These are phyloP conservation scores for Crepidodera aurea DNA, from an alignment of 2,888 invertebrate species.

Conservation along the genomic window DNA sequence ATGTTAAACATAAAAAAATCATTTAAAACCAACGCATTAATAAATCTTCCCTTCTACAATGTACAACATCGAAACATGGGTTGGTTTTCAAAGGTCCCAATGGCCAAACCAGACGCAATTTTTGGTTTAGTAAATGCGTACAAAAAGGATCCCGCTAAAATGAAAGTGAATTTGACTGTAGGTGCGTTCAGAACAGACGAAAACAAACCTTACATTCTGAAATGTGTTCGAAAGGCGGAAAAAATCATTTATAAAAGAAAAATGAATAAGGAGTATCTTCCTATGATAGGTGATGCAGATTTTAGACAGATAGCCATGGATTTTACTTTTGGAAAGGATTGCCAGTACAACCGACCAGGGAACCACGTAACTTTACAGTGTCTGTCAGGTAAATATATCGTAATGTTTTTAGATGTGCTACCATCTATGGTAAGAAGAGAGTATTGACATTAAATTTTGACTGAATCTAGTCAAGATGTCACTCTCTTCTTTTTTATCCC, in stretches of 20 bases:
- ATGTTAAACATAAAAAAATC: background rate
- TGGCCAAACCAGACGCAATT: slow-evolving; percentile 74
- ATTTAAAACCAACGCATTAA: background rate
- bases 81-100: slow-evolving; percentile 65
- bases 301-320: slow-evolving; percentile 57
- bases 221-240: slow-evolving; percentile 70
- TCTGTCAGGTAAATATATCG: background rate
- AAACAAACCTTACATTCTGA: slow-evolving; percentile 69
- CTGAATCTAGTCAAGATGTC: too few species aligned
- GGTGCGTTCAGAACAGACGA: slow-evolving; percentile 72
- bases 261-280: slow-evolving; percentile 71
- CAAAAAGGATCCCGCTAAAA: slow-evolving; percentile 69
- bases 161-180: slow-evolving; percentile 73
- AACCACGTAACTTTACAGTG: background rate
- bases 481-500: too few species aligned
- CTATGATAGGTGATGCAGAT: slow-evolving; percentile 67
- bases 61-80: slow-evolving; percentile 1
- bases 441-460: too few species aligned
- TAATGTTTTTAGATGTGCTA: too few species aligned
- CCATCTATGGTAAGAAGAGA: too few species aligned
- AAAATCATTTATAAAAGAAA: slow-evolving; percentile 59
- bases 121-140: slow-evolving; percentile 74
- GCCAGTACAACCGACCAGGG: slow-evolving; percentile 48
- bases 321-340: slow-evolving; percentile 69
- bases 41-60: background rate